These are phyloP conservation scores for Scortum barcoo DNA, from an alignment of 2,113 vertebrate genomes.

Conservation along the genomic window DNA sequence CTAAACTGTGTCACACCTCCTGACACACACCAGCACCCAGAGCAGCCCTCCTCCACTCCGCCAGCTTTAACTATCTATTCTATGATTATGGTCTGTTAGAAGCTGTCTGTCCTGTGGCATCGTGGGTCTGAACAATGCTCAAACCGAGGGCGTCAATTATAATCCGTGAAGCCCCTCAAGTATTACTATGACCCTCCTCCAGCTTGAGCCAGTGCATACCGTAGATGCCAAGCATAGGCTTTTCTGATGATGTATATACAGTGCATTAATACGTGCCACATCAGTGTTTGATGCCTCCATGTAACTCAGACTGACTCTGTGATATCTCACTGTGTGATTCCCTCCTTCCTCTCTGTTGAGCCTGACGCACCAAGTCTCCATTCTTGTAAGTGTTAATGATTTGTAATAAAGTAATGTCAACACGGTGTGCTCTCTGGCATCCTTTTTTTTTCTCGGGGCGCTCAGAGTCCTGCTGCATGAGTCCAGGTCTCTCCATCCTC, in stretches of 20 bases:
- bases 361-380: constrained; percentile 69
- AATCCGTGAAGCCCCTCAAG: constrained; percentile 26
- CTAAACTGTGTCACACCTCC: constrained; percentile 25
- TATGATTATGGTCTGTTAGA: constrained; percentile 1
- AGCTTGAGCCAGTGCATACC: constrained; percentile 18
- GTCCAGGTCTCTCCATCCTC: constrained; percentile 15
- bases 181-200: constrained; percentile 32
- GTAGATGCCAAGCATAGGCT: constrained; percentile 16
- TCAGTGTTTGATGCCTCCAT: constrained; percentile 27
- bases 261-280: constrained; percentile 15
- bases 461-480: neutral
- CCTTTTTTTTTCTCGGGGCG: neutral
- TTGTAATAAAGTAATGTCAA: constrained; percentile 70
- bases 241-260: constrained; percentile 1
- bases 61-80: constrained; percentile 26
- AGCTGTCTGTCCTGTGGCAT: constrained; percentile 14
- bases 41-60: neutral
- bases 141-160: constrained; percentile 25
- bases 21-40: neutral
- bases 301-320: constrained; percentile 53
- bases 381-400: constrained; percentile 71
- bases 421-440: neutral
- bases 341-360: constrained; percentile 12
- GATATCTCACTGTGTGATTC: constrained; percentile 64
- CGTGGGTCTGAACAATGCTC: neutral